phyloP scores from a whole-genome alignment of 2,113 vertebrate species.

The Epinephelus cyanopodus region DNA sequence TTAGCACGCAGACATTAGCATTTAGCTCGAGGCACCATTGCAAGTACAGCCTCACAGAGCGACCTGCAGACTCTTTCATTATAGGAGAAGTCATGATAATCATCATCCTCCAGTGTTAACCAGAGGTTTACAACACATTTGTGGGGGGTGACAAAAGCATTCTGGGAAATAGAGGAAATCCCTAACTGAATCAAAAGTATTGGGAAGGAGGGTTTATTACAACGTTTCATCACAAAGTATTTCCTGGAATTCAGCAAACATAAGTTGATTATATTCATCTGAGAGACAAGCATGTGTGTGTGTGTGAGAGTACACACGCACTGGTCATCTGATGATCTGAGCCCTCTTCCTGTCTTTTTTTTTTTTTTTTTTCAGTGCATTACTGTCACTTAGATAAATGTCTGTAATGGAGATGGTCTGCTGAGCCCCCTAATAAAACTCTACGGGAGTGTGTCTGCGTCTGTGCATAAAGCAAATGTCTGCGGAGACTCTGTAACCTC shows the following conservation, averaged over 20 bases:
- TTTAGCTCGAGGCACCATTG: not conserved
- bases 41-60: not conserved
- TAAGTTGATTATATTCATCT: constrained; percentile 34
- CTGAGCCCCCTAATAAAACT: constrained; percentile 49
- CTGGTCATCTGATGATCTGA: constrained; percentile 48
- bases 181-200: not conserved
- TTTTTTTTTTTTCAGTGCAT: constrained; percentile 39
- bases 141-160: constrained; percentile 1
- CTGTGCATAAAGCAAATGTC: constrained; percentile 23
- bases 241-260: constrained; percentile 30
- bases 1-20: not conserved
- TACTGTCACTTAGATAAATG: constrained; percentile 77
- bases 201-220: constrained; percentile 9
- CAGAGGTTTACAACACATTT: not conserved
- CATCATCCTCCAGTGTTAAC: not conserved
- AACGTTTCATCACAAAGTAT: constrained; percentile 34
- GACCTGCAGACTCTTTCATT: not conserved
- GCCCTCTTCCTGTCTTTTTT: constrained; percentile 49
- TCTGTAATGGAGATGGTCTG: constrained; percentile 58
- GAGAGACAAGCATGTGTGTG: not conserved
- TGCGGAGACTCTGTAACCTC: not conserved
- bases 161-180: constrained; percentile 49
- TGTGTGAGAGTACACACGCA: not conserved
- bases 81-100: not conserved
- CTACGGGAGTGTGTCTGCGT: constrained; percentile 29